Conservation (phyloP, 2,113 vertebrate species). For the Pseudorasbora parva region DNA sequence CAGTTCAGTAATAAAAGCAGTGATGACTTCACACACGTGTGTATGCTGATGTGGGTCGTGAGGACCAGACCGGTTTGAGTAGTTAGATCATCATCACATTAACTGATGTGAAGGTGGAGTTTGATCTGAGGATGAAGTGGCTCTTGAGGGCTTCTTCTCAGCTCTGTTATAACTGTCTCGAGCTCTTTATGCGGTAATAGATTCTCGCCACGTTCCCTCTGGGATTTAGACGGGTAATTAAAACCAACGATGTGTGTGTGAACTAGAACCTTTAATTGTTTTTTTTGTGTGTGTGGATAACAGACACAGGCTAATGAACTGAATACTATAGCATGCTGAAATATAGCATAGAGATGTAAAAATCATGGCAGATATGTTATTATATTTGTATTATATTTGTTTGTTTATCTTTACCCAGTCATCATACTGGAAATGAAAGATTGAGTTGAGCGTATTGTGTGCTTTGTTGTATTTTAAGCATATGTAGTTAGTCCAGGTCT, state of each 20-base stretch:
- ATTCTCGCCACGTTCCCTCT: neutral
- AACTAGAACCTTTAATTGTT: neutral
- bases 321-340: neutral
- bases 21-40: neutral
- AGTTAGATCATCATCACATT: neutral
- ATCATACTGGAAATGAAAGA: too few relatives aligned
- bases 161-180: neutral
- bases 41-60: neutral
- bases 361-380: too few relatives aligned
- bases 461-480: too few relatives aligned
- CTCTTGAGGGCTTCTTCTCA: neutral
- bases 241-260: neutral
- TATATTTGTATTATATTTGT: too few relatives aligned
- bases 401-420: too few relatives aligned
- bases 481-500: too few relatives aligned
- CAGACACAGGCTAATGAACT: neutral
- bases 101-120: neutral
- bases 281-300: too few relatives aligned
- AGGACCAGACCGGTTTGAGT: neutral
- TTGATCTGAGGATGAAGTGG: slow-evolving; percentile 6
- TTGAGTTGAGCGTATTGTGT: too few relatives aligned
- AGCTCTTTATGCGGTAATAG: slow-evolving; percentile 31
- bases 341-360: too few relatives aligned
- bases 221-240: neutral
- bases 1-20: neutral